Conservation (phyloP, 2,113 vertebrate species). For the Thymallus thymallus region DNA sequence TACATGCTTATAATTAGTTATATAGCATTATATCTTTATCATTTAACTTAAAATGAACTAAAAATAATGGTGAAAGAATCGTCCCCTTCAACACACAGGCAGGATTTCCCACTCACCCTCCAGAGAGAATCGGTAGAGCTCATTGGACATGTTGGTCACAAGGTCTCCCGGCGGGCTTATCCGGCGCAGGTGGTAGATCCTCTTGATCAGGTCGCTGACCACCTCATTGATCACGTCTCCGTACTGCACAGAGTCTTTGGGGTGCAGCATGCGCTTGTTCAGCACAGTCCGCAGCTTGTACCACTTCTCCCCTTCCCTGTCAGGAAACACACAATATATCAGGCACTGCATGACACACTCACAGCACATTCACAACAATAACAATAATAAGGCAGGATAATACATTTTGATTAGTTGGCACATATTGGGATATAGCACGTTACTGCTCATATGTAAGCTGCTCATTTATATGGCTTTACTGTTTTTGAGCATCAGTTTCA, state of each 20-base stretch:
- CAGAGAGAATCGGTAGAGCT: slow-evolving; percentile 74
- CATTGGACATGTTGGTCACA: slow-evolving; percentile 68
- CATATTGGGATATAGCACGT: not conserved
- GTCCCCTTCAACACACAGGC: not conserved
- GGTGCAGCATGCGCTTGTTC: slow-evolving; percentile 77
- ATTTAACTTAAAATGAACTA: too few relatives aligned
- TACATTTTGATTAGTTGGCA: too few relatives aligned
- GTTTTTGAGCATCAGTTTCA: too few relatives aligned
- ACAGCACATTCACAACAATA: too few relatives aligned
- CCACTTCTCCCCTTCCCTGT: slow-evolving; percentile 74
- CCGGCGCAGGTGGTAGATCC: slow-evolving; percentile 59
- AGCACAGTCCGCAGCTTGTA: slow-evolving; percentile 66
- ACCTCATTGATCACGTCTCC: slow-evolving; percentile 58
- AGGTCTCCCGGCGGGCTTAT: slow-evolving; percentile 65
- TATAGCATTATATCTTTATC: too few relatives aligned
- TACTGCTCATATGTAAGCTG: too few relatives aligned
- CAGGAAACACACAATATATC: slow-evolving; percentile 13
- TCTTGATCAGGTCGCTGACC: slow-evolving; percentile 69
- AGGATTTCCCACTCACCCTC: slow-evolving; percentile 63
- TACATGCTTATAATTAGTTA: too few relatives aligned
- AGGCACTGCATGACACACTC: too few relatives aligned
- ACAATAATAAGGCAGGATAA: too few relatives aligned
- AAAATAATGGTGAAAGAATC: too few relatives aligned
- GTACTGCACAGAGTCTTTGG: slow-evolving; percentile 67
- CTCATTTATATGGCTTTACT: too few relatives aligned